Percentiles rank a stretch among this genome's conserved stretches.
Evolutionary conservation across 2,888 invertebrate genomes (phyloP).

Genomic region (Platycnemis pennipes): DNA sequence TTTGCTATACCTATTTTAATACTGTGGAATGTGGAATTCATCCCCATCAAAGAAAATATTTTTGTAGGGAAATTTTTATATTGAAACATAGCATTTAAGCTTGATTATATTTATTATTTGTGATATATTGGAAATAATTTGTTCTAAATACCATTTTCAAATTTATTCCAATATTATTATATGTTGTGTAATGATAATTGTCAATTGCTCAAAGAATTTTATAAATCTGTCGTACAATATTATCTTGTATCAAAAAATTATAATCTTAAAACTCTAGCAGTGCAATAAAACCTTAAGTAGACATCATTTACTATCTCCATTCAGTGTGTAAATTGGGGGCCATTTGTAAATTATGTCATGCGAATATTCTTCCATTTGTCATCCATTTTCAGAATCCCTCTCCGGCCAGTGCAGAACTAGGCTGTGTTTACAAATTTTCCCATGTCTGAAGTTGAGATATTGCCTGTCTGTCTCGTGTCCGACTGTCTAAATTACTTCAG

Average conservation of each 20-base stretch:
- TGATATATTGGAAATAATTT: neutral
- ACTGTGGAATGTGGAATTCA: neutral
- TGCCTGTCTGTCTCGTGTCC: too few species aligned
- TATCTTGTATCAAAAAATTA: neutral
- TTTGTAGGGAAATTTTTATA: neutral
- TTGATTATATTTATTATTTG: neutral
- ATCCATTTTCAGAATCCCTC: neutral
- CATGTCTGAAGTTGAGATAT: too few species aligned
- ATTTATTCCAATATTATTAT: slow-evolving; percentile 2
- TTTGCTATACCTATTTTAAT: slow-evolving; percentile 27
- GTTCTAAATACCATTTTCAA: neutral
- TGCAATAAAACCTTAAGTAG: neutral
- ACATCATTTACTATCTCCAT: neutral
- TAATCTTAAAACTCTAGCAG: neutral
- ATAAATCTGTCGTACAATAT: neutral
- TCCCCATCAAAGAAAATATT: neutral
- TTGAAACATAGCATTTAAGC: neutral
- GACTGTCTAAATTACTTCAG: too few species aligned
- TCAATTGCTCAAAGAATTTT: slow-evolving; percentile 28
- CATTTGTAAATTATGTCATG: slow-evolving; percentile 24
- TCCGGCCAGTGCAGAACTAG: neutral
- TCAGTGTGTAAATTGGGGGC: neutral
- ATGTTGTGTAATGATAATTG: slow-evolving; percentile 5
- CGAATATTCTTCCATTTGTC: neutral
- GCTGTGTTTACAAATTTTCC: neutral